Conservation (phyloP, 2,113 vertebrate genomes). For the Pogonocichla stellata region DNA sequence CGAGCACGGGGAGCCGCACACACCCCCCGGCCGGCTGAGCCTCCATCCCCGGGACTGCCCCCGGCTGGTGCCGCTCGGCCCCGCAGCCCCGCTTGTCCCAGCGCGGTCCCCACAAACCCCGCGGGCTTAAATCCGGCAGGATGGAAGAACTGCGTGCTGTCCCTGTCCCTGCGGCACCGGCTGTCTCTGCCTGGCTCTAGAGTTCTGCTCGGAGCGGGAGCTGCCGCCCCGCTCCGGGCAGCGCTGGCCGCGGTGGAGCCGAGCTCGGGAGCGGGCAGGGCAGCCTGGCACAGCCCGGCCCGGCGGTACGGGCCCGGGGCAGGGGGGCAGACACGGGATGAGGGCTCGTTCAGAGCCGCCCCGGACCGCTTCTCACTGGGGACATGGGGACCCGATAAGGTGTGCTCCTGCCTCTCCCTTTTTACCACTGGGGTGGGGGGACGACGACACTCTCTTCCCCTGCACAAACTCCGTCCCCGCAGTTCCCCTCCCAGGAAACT, state of each 20-base stretch:
- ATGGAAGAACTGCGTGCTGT: accelerated
- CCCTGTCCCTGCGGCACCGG: accelerated
- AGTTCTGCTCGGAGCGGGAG: neutral
- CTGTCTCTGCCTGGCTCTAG: neutral
- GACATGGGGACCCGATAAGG: accelerated
- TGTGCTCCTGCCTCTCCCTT: no score
- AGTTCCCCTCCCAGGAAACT: neutral
- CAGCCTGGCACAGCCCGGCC: no score
- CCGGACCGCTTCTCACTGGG: no score
- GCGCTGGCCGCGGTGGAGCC: accelerated
- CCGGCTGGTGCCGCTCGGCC: accelerated
- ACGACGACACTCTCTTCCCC: accelerated
- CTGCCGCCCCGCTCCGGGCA: neutral
- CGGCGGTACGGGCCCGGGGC: neutral
- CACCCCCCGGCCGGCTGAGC: accelerated
- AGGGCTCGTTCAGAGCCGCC: neutral
- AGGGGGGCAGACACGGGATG: no score
- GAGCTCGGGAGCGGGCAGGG: no score
- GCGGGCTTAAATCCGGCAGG: neutral
- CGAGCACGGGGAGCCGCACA: accelerated
- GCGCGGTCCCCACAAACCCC: accelerated
- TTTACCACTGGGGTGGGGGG: accelerated
- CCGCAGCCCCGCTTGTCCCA: neutral
- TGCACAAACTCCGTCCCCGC: neutral
- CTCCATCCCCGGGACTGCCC: neutral